Conservation (phyloP, 2,797 vertebrate genomes). For the Lates japonicus region DNA sequence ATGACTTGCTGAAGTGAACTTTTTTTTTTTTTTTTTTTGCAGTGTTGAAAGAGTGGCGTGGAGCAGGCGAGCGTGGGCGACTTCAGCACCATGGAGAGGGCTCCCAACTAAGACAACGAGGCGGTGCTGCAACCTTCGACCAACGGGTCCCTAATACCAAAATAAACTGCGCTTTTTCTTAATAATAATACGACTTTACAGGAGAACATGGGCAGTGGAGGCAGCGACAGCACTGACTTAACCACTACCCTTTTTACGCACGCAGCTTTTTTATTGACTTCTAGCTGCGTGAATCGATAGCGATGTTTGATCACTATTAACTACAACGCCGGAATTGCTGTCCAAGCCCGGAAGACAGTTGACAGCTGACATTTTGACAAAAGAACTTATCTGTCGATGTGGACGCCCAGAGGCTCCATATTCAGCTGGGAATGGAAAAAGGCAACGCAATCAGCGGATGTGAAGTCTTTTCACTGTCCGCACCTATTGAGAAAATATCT, state of each 20-base stretch:
- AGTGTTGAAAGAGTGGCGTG: slow-evolving; percentile 30
- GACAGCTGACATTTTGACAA: slow-evolving; percentile 52
- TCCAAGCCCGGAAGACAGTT: neutral
- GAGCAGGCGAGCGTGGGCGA: slow-evolving; percentile 68
- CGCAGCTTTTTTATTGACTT: slow-evolving; percentile 43
- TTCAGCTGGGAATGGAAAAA: neutral
- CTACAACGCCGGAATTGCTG: neutral
- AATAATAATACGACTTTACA: neutral
- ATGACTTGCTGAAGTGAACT: slow-evolving; percentile 8
- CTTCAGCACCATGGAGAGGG: slow-evolving; percentile 85
- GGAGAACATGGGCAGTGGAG: neutral
- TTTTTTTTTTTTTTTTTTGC: slow-evolving; percentile 10
- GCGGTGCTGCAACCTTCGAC: slow-evolving; percentile 46
- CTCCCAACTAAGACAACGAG: slow-evolving; percentile 53
- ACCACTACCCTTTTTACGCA: slow-evolving; percentile 41
- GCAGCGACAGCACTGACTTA: neutral
- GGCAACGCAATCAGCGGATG: slow-evolving; percentile 37
- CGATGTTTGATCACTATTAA: slow-evolving; percentile 42
- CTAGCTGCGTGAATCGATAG: slow-evolving; percentile 23
- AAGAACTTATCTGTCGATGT: slow-evolving; percentile 48
- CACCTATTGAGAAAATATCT: slow-evolving; percentile 29
- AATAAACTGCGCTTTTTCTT: slow-evolving; percentile 5
- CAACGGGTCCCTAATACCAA: neutral
- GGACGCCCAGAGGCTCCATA: slow-evolving; percentile 4
- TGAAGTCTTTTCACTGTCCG: slow-evolving; percentile 41